Evolutionary conservation across 64 coral and sea anemone species (phyloP).

Genomic region (Montipora efflorescens): DNA sequence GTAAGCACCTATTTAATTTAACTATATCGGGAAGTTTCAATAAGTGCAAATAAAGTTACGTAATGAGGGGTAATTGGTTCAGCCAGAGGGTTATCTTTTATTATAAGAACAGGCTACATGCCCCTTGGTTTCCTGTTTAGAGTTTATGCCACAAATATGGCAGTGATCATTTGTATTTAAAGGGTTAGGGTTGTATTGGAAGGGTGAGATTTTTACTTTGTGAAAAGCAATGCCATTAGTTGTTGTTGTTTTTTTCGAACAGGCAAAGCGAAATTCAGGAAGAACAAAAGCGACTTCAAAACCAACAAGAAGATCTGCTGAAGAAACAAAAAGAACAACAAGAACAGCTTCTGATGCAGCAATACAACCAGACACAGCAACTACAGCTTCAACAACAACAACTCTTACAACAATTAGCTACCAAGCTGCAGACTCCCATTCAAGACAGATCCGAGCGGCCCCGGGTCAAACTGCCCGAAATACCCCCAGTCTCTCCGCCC

Average conservation of each 20-base stretch:
- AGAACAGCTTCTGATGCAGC: slow-evolving; percentile 90
- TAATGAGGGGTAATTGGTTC: no score
- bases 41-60: no score
- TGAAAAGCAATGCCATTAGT: background rate
- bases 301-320: slow-evolving; percentile 84
- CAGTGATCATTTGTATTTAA: no score
- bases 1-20: no score
- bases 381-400: slow-evolving; percentile 93
- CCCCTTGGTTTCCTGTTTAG: no score
- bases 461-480: background rate
- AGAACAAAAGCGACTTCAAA: slow-evolving; percentile 84
- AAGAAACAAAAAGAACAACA: slow-evolving; percentile 89
- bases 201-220: background rate
- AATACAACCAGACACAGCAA: slow-evolving; percentile 86
- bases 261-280: slow-evolving; percentile 77
- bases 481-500: slow-evolving; percentile 41
- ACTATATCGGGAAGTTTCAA: no score
- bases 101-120: no score
- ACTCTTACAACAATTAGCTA: slow-evolving; percentile 77
- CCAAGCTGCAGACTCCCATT: slow-evolving; percentile 31
- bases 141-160: no score
- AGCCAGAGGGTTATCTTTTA: no score
- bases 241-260: background rate
- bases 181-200: no score
- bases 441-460: slow-evolving; percentile 39